Conservation (phyloP, 2,113 vertebrate genomes). For the Passer montanus region DNA sequence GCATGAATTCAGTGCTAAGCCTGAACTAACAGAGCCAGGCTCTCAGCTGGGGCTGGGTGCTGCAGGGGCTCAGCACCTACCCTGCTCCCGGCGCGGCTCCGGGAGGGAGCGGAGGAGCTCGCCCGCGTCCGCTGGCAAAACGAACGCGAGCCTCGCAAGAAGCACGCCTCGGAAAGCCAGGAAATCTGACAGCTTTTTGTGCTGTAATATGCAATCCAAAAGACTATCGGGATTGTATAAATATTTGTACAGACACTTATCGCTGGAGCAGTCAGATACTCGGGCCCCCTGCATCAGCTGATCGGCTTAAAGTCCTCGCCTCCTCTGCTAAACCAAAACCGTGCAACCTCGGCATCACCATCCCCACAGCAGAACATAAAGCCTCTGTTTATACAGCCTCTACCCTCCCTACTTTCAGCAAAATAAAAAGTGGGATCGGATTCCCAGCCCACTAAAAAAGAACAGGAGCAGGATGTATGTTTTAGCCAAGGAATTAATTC, state of each 20-base stretch:
- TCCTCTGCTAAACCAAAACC: neutral
- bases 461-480: neutral
- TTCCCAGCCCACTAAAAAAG: constrained; percentile 3
- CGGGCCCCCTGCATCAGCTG: constrained; percentile 15
- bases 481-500: constrained; percentile 20
- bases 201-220: constrained; percentile 54
- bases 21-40: neutral
- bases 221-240: constrained; percentile 61
- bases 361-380: constrained; percentile 4
- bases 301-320: neutral
- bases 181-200: constrained; percentile 51
- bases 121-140: neutral
- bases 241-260: constrained; percentile 73
- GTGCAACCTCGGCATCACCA: neutral
- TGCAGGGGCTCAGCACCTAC: neutral
- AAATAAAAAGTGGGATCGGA: neutral
- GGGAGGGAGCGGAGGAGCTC: neutral
- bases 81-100: rapidly evolving
- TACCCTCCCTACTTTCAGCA: constrained; percentile 1
- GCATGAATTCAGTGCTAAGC: neutral
- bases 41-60: neutral
- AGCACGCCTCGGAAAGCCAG: neutral
- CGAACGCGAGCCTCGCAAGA: neutral
- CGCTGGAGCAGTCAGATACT: constrained; percentile 42
- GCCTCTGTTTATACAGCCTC: constrained; percentile 26